phyloP scores from a whole-genome alignment of 30 jellyfish, hydroid and myxozoan species.

The Turritopsis dohrnii region DNA sequence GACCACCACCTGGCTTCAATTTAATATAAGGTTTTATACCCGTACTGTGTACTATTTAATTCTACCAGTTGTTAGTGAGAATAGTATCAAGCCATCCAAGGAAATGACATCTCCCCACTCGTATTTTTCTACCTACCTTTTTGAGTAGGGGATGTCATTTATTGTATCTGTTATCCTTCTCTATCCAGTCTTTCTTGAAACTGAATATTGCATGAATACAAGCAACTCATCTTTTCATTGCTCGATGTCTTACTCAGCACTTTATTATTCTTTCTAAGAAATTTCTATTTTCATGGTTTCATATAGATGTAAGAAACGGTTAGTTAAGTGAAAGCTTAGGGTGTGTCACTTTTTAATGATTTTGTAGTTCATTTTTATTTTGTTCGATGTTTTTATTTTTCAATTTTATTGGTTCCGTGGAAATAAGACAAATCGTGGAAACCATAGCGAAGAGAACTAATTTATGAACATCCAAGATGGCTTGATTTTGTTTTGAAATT shows the following conservation, averaged over 20 bases:
- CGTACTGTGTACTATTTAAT: neutral
- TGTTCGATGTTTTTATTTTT: neutral
- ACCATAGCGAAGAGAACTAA: neutral
- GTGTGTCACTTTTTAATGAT: neutral
- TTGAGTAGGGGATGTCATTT: neutral
- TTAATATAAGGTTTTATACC: conserved; percentile 6
- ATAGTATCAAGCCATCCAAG: neutral
- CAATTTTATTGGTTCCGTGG: neutral
- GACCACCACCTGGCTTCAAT: conserved; percentile 40
- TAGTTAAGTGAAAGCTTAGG: neutral
- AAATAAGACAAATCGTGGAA: neutral
- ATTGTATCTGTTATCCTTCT: too few relatives aligned
- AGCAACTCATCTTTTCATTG: neutral
- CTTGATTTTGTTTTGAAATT: neutral
- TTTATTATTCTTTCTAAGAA: neutral
- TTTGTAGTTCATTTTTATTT: neutral
- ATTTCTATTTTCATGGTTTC: neutral
- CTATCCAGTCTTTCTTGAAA: neutral
- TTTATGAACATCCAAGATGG: neutral
- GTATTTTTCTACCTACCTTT: neutral
- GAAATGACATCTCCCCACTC: neutral
- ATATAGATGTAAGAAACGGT: neutral
- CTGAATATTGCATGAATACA: neutral
- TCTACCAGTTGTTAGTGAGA: neutral
- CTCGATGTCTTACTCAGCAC: neutral